Percentiles rank a stretch among this genome's conserved stretches.
These are phyloP conservation scores for Rutilus rutilus DNA, from an alignment of 2,113 vertebrate genomes.

Conservation along the genomic window DNA sequence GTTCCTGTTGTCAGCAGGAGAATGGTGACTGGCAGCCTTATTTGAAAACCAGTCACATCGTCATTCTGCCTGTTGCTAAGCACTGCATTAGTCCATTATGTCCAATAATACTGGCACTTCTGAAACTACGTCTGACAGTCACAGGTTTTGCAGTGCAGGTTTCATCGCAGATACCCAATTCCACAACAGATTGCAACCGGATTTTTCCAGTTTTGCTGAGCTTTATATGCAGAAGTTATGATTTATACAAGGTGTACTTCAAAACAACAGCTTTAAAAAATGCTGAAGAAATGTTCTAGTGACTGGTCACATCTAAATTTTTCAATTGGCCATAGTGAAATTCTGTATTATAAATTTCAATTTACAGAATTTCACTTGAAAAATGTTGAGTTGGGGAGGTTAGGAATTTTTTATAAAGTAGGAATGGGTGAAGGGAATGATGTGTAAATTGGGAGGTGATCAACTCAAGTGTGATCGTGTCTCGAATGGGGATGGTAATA, in stretches of 20 bases:
- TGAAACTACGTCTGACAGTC: not conserved
- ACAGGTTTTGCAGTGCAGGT: constrained; percentile 18
- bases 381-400: no score
- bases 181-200: not conserved
- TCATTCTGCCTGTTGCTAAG: constrained; percentile 57
- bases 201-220: not conserved
- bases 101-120: constrained; percentile 12
- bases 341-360: no score
- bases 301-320: no score
- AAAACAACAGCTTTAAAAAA: constrained; percentile 29
- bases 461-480: no score
- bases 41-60: constrained; percentile 56
- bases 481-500: no score
- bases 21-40: constrained; percentile 41
- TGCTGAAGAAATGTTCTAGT: not conserved
- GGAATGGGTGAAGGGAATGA: no score
- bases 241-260: not conserved
- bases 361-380: no score
- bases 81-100: constrained; percentile 42
- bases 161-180: not conserved
- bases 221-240: not conserved
- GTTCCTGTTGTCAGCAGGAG: not conserved
- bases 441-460: no score
- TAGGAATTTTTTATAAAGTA: no score
- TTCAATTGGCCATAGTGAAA: no score